Percentiles rank a stretch among this genome's conserved stretches.
Evolutionary conservation across 1,140 invertebrate species (phyloP).

Genomic region (Meteorus sp.): DNA sequence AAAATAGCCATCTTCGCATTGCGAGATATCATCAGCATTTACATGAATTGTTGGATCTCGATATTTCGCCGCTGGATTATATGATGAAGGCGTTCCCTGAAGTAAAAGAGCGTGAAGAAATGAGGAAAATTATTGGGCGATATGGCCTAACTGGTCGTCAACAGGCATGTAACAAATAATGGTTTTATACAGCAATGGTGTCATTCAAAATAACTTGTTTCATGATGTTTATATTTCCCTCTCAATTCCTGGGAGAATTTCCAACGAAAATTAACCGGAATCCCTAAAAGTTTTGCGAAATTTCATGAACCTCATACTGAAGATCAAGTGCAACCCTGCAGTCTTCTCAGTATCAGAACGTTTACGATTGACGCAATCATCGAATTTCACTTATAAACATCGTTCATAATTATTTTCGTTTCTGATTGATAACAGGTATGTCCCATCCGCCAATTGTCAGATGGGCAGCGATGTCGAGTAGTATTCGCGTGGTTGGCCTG

Average conservation of each 20-base stretch:
- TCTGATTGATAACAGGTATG: constrained; percentile 70
- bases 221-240: too few species aligned
- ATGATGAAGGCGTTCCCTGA: constrained; percentile 98
- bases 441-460: constrained; percentile 95
- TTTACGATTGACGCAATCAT: too few species aligned
- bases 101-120: constrained; percentile 97
- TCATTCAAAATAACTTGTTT: too few species aligned
- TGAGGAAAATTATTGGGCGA: constrained; percentile 98
- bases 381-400: background rate
- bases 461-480: constrained; percentile 97
- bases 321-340: too few species aligned
- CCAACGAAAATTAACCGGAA: too few species aligned
- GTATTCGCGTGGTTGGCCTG: constrained; percentile 97
- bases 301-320: too few species aligned
- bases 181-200: too few species aligned
- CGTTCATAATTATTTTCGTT: background rate
- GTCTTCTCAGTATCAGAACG: too few species aligned
- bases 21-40: constrained; percentile 99
- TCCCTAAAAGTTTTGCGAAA: too few species aligned
- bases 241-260: too few species aligned
- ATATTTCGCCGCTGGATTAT: constrained; percentile 94
- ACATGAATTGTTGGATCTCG: constrained; percentile 93
- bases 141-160: constrained; percentile 96
- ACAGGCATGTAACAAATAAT: constrained; percentile 68
- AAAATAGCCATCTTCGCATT: constrained; percentile 96